Conservation (phyloP, 2,888 invertebrate species). For the Candidula unifasciata region DNA sequence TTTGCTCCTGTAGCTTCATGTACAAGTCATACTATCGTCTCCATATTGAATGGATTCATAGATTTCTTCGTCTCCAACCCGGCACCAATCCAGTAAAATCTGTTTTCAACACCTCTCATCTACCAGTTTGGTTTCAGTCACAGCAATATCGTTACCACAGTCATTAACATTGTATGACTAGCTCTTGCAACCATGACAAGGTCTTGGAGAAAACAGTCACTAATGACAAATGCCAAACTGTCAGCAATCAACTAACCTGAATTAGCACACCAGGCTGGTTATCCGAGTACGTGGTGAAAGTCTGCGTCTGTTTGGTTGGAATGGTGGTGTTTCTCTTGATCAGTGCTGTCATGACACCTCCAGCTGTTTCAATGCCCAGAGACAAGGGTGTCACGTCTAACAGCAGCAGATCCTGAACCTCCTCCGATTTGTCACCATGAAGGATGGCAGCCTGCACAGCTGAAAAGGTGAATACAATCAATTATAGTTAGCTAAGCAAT, state of each 20-base stretch:
- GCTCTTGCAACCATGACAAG: too few relatives aligned
- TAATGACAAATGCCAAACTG: neutral
- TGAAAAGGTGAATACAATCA: conserved; percentile 52
- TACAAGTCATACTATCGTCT: too few relatives aligned
- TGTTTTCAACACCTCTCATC: too few relatives aligned
- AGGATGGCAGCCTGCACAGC: conserved; percentile 94
- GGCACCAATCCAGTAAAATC: too few relatives aligned
- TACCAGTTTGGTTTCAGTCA: too few relatives aligned
- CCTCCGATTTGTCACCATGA: conserved; percentile 78
- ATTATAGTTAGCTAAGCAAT: neutral
- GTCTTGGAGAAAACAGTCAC: too few relatives aligned
- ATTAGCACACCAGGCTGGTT: conserved; percentile 88
- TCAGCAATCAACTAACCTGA: conserved; percentile 59
- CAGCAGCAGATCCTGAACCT: conserved; percentile 77
- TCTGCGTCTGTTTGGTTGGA: conserved; percentile 97
- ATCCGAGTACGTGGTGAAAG: conserved; percentile 97
- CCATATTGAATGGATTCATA: too few relatives aligned
- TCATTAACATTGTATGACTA: too few relatives aligned
- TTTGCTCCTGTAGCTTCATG: too few relatives aligned
- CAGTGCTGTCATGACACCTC: conserved; percentile 95
- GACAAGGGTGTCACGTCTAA: conserved; percentile 83
- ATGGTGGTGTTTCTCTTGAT: conserved; percentile 98
- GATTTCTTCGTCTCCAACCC: too few relatives aligned
- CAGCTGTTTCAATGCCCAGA: conserved; percentile 91
- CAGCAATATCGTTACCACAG: too few relatives aligned